These are phyloP conservation scores for Heliconius ethilla DNA, from an alignment of 2,888 invertebrate genomes.

Conservation along the genomic window DNA sequence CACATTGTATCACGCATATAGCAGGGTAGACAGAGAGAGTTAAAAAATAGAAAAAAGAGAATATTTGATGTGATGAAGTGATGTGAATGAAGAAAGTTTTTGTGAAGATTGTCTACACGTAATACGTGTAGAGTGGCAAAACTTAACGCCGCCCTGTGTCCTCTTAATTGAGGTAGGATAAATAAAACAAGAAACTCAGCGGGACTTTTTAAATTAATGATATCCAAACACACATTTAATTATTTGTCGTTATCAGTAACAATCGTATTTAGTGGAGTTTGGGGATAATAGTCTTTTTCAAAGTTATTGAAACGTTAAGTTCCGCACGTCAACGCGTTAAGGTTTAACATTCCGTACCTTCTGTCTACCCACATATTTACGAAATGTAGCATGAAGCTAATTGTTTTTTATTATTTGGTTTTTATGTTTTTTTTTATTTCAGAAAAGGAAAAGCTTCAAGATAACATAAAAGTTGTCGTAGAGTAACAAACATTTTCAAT, in stretches of 20 bases:
- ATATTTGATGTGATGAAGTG: too few species aligned
- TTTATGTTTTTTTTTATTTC: constrained; percentile 24
- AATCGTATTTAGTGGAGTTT: not conserved
- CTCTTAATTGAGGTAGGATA: too few species aligned
- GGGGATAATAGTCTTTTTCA: not conserved
- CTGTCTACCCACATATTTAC: not conserved
- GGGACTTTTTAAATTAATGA: not conserved
- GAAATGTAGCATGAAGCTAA: not conserved
- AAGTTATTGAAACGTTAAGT: not conserved
- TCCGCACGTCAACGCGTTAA: not conserved
- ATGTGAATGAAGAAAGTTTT: too few species aligned
- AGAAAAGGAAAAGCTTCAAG: constrained; percentile 54
- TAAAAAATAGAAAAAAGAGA: too few species aligned
- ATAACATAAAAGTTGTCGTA: constrained; percentile 57
- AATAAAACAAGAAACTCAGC: not conserved
- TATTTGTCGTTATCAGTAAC: not conserved
- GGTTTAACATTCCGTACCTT: not conserved
- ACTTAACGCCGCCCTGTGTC: not conserved
- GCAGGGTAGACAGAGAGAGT: not conserved
- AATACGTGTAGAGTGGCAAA: not conserved
- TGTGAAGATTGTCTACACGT: too few species aligned
- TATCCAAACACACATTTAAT: not conserved
- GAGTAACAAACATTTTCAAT: constrained; percentile 41
- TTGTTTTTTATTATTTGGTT: too few species aligned
- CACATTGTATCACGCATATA: not conserved